Evolutionary conservation across 2,113 vertebrate genomes (phyloP), one percentile per base, ranked within the genome.

Genomic region (Hippocampus guttulatus): DNA sequence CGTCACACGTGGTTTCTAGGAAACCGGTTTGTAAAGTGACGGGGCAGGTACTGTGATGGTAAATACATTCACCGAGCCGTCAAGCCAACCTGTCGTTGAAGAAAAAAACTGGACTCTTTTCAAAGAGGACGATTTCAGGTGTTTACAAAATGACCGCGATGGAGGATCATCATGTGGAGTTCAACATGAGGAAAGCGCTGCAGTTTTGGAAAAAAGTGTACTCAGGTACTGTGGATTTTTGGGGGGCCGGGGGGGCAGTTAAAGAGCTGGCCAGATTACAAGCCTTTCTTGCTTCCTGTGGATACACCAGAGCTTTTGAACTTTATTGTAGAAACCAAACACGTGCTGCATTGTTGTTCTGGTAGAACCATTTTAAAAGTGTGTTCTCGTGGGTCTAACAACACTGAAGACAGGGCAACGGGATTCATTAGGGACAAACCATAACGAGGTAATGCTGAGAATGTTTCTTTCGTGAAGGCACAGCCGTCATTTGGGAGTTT

Each of bases 11-110:
- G 68, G 79, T 87, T 83, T 78, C 75, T 30, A 73, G 72, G 75
- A 70, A 91, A 91, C 90, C 84, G 82, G 90, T 91, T 87, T 75
- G 87, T 80, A 58, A 87, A 88, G 79, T 78, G 71, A 66, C 54
- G 0, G 11, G 1, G 14, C 65, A 77, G 68, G 66, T 61, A 54
- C 66, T 54, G 49, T 0, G 2, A 58, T n/a, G 23, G 41, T 73
- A 76, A 71, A 72, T 67, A 73, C 45, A 66, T 2, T 1, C n/a
- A 45, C 57, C 21, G 15, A 41, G 8, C 70, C 14, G 33, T 79
- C 40, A 45, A 61, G 64, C 57, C 67, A 73, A 20, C 47, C 38
- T 15, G 62, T 27, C 14, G 40, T 11, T 68, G n/a, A 64, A n/a
- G 60, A 66, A 27, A 3, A 3, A 30, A 60, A 30, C 45, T 27